Evolutionary conservation across 2,797 vertebrate genomes (phyloP).

Genomic region (Pelobates cultripes): DNA sequence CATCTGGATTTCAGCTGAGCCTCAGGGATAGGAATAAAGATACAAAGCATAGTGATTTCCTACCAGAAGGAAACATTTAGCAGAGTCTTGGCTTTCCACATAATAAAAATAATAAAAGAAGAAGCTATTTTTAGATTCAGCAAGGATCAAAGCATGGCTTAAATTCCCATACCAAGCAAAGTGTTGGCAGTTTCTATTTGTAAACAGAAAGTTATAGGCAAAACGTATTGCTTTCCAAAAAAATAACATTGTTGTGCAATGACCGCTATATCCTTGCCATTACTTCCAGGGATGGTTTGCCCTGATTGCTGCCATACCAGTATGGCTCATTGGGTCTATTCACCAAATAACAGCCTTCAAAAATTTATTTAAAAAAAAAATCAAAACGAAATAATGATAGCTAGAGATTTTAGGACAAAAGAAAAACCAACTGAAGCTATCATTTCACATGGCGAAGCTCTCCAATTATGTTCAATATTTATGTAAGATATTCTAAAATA

Average conservation of each 20-base stretch:
- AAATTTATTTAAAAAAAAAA: too few relatives aligned
- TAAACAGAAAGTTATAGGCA: slow-evolving; percentile 11
- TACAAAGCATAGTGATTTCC: slow-evolving; percentile 66
- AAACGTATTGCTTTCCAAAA: not conserved
- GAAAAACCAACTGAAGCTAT: too few relatives aligned
- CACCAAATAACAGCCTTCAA: not conserved
- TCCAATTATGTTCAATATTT: too few relatives aligned
- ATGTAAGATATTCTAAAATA: too few relatives aligned
- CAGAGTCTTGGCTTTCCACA: slow-evolving; percentile 72
- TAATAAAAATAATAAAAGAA: slow-evolving; percentile 58
- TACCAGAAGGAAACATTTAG: slow-evolving; percentile 80
- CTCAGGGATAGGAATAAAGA: slow-evolving; percentile 65
- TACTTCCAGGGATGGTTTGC: too few relatives aligned
- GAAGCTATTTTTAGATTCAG: slow-evolving; percentile 78
- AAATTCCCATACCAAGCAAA: slow-evolving; percentile 61
- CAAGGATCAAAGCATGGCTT: slow-evolving; percentile 71
- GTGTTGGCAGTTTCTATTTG: slow-evolving; percentile 17
- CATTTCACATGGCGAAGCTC: too few relatives aligned
- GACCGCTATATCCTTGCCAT: too few relatives aligned
- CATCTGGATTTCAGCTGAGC: slow-evolving; percentile 62
- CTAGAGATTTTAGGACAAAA: too few relatives aligned
- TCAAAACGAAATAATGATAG: too few relatives aligned
- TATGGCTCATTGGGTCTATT: too few relatives aligned
- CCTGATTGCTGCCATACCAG: too few relatives aligned
- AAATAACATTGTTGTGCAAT: too few relatives aligned